Conservation (phyloP, 2,797 vertebrate species). For the Eleutherodactylus coqui region DNA sequence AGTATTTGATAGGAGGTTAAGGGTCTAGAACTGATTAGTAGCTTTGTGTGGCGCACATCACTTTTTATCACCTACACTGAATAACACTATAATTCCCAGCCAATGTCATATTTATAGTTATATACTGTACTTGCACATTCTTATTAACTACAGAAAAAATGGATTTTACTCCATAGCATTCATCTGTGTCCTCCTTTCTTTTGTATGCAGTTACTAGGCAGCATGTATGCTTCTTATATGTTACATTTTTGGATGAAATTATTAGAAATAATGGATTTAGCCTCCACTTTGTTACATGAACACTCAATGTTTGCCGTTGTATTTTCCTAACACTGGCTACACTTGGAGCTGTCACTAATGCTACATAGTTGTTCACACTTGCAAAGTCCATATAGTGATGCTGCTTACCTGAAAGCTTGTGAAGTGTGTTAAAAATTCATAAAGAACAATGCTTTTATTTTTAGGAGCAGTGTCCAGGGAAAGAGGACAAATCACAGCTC, state of each 20-base stretch:
- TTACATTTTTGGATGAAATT: conserved; percentile 75
- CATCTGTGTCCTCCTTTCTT: conserved; percentile 40
- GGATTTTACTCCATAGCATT: neutral
- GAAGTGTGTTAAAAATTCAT: conserved; percentile 85
- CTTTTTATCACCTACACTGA: conserved; percentile 67
- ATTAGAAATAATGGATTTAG: conserved; percentile 83
- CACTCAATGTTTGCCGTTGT: conserved; percentile 74
- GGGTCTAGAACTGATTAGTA: conserved; percentile 79
- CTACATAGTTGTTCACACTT: conserved; percentile 76
- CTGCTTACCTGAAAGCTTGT: conserved; percentile 76
- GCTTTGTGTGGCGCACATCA: conserved; percentile 74
- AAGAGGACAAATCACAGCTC: neutral
- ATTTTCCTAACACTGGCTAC: conserved; percentile 82
- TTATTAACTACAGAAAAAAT: neutral
- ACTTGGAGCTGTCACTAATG: conserved; percentile 83
- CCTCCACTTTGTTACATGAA: conserved; percentile 76
- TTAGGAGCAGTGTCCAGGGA: conserved; percentile 73
- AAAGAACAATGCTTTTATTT: conserved; percentile 80
- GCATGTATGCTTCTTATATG: conserved; percentile 76
- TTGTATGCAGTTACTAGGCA: conserved; percentile 67
- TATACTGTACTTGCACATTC: neutral
- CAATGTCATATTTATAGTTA: neutral
- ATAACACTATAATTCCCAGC: neutral
- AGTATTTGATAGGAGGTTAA: conserved; percentile 82
- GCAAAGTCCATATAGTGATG: conserved; percentile 75